phyloP scores from a whole-genome alignment of 2,797 vertebrate species.

The Leptatherina wallacei region DNA sequence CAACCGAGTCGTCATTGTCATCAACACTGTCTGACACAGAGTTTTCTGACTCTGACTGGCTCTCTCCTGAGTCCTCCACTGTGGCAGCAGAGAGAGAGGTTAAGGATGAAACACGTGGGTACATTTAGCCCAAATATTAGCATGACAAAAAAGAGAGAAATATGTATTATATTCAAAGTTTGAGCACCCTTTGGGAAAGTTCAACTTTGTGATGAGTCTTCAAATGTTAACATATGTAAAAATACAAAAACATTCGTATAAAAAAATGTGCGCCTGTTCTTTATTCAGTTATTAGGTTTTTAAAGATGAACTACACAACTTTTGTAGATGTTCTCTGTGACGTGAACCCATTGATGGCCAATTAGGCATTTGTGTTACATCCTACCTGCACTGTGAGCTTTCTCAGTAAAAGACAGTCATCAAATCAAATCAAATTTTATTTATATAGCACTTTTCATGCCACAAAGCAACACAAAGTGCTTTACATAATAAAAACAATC shows the following conservation, averaged over 20 bases:
- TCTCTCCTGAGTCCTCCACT: constrained; percentile 89
- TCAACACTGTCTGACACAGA: constrained; percentile 96
- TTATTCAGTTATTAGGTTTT: background rate
- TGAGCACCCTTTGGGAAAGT: background rate
- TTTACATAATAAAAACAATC: no score
- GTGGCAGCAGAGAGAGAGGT: constrained; percentile 29
- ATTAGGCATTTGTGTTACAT: no score
- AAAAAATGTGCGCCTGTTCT: background rate
- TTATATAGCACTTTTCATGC: no score
- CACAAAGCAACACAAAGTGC: no score
- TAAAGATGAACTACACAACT: background rate
- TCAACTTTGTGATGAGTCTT: background rate
- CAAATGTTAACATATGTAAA: background rate
- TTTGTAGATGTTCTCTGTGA: no score
- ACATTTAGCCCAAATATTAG: background rate
- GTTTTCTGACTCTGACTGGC: constrained; percentile 95
- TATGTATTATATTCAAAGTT: background rate
- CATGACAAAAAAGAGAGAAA: background rate
- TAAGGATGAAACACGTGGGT: constrained; percentile 1
- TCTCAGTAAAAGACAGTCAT: no score
- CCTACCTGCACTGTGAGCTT: no score
- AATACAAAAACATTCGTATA: background rate
- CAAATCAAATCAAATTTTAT: no score
- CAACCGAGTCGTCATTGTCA: constrained; percentile 95
- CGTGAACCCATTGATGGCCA: no score